A percentile compares a stretch with the other conserved stretches of the same genome.
These are phyloP conservation scores for Poeciliopsis prolifica DNA, from an alignment of 2,113 vertebrate species.

Conservation along the genomic window DNA sequence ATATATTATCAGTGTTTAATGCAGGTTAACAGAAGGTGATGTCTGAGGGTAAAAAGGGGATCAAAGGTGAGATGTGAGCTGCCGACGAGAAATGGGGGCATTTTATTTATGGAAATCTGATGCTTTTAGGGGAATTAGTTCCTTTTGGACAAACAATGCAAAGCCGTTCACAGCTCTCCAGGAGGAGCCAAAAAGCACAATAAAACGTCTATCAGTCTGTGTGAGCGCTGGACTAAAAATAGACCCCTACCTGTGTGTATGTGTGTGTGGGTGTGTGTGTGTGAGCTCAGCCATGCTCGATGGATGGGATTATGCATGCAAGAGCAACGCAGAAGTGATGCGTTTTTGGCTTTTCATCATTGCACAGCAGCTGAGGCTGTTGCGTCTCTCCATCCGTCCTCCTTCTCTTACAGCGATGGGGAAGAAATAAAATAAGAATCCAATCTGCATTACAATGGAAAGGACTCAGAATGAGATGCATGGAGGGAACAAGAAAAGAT, in stretches of 20 bases:
- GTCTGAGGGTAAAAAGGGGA: conserved; percentile 7
- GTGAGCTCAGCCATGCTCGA: conserved; percentile 48
- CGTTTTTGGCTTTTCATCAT: conserved; percentile 43
- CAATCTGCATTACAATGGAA: conserved; percentile 60
- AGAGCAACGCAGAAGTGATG: conserved; percentile 31
- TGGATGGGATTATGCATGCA: conserved; percentile 55
- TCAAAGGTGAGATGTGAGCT: conserved; percentile 10
- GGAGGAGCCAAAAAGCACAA: conserved; percentile 12
- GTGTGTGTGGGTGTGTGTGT: conserved; percentile 31
- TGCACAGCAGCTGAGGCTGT: conserved; percentile 13
- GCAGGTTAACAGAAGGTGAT: conserved; percentile 17
- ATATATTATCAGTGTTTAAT: conserved; percentile 41
- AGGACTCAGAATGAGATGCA: conserved; percentile 38
- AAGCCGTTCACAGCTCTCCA: conserved; percentile 6
- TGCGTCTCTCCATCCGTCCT: conserved; percentile 10
- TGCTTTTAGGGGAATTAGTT: conserved; percentile 53
- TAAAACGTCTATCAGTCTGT: conserved; percentile 26
- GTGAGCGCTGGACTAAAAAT: conserved; percentile 54
- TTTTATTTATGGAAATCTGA: conserved; percentile 31
- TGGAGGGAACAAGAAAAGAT: conserved; percentile 33
- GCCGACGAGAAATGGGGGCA: neutral
- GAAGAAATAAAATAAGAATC: conserved; percentile 49
- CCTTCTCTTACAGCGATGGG: conserved; percentile 26
- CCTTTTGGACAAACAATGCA: conserved; percentile 12
- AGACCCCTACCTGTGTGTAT: conserved; percentile 48